Evolutionary conservation across 2,888 invertebrate genomes (phyloP), one percentile per base, ranked within the genome.

Genomic region (Agonopterix subpropinquella): DNA sequence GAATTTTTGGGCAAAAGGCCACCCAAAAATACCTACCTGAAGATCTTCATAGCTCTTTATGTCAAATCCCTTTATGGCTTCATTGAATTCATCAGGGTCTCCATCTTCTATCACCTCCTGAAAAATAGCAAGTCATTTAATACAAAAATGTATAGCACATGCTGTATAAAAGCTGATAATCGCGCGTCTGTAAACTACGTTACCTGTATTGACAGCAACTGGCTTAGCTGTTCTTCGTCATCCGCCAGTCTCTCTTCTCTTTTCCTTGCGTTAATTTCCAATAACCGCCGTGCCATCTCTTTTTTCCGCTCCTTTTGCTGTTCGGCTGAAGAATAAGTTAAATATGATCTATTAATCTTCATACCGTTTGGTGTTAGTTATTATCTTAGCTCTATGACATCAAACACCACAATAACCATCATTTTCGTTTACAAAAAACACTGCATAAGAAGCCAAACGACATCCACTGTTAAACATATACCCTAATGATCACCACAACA

Each of bases 191-290:
- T 5, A 28, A 28, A 28, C 28, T 5, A 28, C 28, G 7, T 46
- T 52, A 85, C 95, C 77, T 95, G 93, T 52, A 96, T 90, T 44
- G 92, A 91, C 45, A 93, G 80, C 36, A 97, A 77, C 60, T 95
- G 93, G 64, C 92, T 92, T 39, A 98, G 75, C 67, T 95, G 95
- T 59, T 96, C 95, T 70, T 97, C 96, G 68, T 98, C 97, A 69
- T 96, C 96, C 3, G 93, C 94, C 35, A 98, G 84, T 70, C 95
- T 92, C 73, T 97, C 97, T 65, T 95, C 95, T 56, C 97, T 89
- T 71, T 96, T 95, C 46, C 95, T 91, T 1, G 96, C 96, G 75
- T 97, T 97, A 47, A 97, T 95, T 81, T 98, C 97, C 45, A 96
- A 91, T 47, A 98, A 83, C 18, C 97, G 90, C 42, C 93, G 89